Base-by-base conservation (phyloP, 1,140 invertebrate genomes). In the Nixonia krombeini region DNA sequence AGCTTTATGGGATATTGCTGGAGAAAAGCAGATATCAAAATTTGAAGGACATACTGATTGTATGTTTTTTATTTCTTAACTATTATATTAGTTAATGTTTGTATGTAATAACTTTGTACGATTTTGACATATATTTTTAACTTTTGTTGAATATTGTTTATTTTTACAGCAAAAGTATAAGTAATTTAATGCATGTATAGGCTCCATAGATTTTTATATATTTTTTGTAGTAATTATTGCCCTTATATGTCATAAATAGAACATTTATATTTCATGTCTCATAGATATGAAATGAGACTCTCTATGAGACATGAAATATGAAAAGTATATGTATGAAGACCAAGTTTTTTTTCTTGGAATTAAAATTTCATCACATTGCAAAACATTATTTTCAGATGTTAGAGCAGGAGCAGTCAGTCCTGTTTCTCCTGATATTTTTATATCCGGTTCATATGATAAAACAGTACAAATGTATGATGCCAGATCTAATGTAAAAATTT, bases 401-500 rank as follows among this genome's bases (percentile, higher is more conserved):
- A 87, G 95, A 75, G 91, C 93, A 33, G 94, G 94, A 21, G 89
- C 90, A 35, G 87, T 91, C n/a, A 94, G 91, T 80, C 90, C 91
- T 5, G 86, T 91, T 25, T 91, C 92, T 4, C 87, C 90, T 26
- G 89, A 94, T 75, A 89, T 95, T 50, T 85, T 95, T 45, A 73
- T 95, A 37, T 95, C 93, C 2, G 97, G 96, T 29, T 92, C 94
- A n/a, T 99, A 99, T 85, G 97, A 99, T 85, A 92, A 95, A 79
- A 91, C 88, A 47, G 90, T 98, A 0, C 92, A 94, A 76, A 86
- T 99, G 81, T 99, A 93, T 87, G 97, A 99, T 82, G 89, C 89
- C 6, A 87, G 97, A 73, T 90, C 88, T 0, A 88, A 89, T 68
- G 87, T 89, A 66, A 89, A 90, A 61, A 87, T 92, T 13, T 82